Evolutionary conservation across 2,888 invertebrate species (phyloP).

Genomic region (Drosophila flavopinicola): DNA sequence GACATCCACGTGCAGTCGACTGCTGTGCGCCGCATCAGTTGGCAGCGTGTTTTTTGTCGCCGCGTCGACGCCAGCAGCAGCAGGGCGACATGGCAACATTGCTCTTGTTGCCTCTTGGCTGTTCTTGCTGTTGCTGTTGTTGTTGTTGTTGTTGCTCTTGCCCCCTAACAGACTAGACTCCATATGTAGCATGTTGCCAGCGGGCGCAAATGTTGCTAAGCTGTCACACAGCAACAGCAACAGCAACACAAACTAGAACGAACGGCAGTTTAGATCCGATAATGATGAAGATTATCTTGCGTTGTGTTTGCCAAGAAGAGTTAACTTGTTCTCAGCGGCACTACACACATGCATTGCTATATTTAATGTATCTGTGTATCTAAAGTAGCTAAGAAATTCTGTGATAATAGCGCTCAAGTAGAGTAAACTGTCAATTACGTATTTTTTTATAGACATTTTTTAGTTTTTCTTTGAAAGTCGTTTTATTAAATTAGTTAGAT

Average conservation of each 20-base stretch:
- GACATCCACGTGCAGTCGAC: conserved; percentile 57
- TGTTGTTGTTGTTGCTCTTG: conserved; percentile 1
- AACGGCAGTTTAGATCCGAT: conserved; percentile 6
- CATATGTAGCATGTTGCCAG: conserved; percentile 40
- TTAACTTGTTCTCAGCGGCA: background rate
- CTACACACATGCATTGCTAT: too few species aligned
- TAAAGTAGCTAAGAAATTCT: too few species aligned
- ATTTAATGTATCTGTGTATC: too few species aligned
- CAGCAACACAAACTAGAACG: conserved; percentile 24
- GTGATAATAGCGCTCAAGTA: too few species aligned
- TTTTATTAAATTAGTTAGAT: too few species aligned
- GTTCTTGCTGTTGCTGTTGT: too few species aligned
- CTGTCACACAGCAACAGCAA: conserved; percentile 36
- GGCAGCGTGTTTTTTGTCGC: conserved; percentile 78
- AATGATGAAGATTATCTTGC: background rate
- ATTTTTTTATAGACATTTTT: too few species aligned
- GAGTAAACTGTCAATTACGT: too few species aligned
- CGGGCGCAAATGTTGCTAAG: conserved; percentile 46
- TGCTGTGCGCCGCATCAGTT: conserved; percentile 77
- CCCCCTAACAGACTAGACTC: conserved; percentile 14
- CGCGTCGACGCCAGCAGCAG: conserved; percentile 77
- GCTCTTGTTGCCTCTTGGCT: background rate
- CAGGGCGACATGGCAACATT: conserved; percentile 55
- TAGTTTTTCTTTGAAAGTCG: too few species aligned
- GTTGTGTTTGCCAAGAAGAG: background rate